phyloP scores from a whole-genome alignment of 2,888 invertebrate species.

The Lymantria dispar region DNA sequence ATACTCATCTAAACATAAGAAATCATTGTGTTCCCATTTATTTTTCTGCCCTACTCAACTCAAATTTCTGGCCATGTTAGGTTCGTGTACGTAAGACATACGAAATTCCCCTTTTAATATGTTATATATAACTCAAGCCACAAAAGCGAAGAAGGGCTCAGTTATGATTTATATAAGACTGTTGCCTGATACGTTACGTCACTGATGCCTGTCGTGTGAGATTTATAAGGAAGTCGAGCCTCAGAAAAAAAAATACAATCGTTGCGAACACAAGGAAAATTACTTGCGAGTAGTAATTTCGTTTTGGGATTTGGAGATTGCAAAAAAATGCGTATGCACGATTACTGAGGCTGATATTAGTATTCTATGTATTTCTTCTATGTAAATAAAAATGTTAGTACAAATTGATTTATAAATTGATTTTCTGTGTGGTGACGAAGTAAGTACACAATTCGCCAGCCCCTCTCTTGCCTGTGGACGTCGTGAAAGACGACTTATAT shows the following conservation, averaged over 20 bases:
- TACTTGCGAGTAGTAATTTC: conserved; percentile 41
- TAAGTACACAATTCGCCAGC: too few relatives aligned
- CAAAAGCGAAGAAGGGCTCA: conserved; percentile 36
- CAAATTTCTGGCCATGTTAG: too few relatives aligned
- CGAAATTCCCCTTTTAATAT: conserved; percentile 17
- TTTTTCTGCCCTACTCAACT: too few relatives aligned
- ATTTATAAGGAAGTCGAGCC: conserved; percentile 51
- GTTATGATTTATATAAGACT: conserved; percentile 53
- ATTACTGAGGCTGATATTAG: conserved; percentile 1
- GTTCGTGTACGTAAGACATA: conserved; percentile 6
- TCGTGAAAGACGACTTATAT: too few relatives aligned
- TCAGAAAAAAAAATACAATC: conserved; percentile 35
- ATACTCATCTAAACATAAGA: too few relatives aligned
- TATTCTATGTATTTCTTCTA: background rate
- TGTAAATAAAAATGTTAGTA: background rate
- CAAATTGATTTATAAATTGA: too few relatives aligned
- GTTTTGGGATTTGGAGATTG: conserved; percentile 31
- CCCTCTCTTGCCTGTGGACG: too few relatives aligned
- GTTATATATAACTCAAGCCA: conserved; percentile 30
- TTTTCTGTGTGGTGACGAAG: too few relatives aligned
- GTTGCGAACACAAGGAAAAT: conserved; percentile 35
- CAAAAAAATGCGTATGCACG: conserved; percentile 17
- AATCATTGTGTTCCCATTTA: too few relatives aligned
- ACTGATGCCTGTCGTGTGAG: conserved; percentile 45
- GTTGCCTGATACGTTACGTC: conserved; percentile 44